Percentiles rank a stretch among this genome's conserved stretches.
These are phyloP conservation scores for Heteromurus nitidus DNA, from an alignment of 2,888 invertebrate genomes.

Conservation along the genomic window DNA sequence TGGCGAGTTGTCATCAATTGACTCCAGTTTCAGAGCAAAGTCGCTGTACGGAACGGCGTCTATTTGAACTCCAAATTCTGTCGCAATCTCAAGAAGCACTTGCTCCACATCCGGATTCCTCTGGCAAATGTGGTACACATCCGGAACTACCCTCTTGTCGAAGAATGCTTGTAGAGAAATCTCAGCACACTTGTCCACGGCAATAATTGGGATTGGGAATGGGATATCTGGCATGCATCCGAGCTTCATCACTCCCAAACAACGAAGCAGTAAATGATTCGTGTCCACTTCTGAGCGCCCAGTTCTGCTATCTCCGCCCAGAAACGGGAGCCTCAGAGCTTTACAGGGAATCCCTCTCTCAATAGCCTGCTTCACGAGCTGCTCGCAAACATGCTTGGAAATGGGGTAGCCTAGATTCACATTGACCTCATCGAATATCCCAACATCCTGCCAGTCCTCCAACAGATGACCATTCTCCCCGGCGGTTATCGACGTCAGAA, in stretches of 20 bases:
- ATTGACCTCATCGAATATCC: conserved; percentile 33
- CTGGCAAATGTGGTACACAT: conserved; percentile 62
- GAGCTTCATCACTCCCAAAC: conserved; percentile 59
- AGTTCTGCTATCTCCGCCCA: conserved; percentile 63
- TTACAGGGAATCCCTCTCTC: conserved; percentile 65
- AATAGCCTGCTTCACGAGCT: conserved; percentile 53
- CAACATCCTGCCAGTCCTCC: conserved; percentile 50
- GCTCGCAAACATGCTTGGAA: conserved; percentile 64
- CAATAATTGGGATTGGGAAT: conserved; percentile 36
- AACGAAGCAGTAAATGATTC: conserved; percentile 60
- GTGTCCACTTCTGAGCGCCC: conserved; percentile 47
- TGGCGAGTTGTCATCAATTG: background rate
- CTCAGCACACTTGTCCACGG: conserved; percentile 59
- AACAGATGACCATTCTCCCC: conserved; percentile 27
- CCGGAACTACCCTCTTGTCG: conserved; percentile 39
- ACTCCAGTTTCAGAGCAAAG: background rate
- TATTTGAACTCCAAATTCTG: background rate
- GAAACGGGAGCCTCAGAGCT: conserved; percentile 55
- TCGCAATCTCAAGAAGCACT: background rate
- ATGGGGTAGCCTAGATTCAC: conserved; percentile 56
- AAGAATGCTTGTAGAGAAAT: conserved; percentile 56
- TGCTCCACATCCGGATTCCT: conserved; percentile 20
- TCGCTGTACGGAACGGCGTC: background rate
- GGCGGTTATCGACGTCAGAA: conserved; percentile 37
- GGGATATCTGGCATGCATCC: conserved; percentile 40